Evolutionary conservation across 1,140 invertebrate species (phyloP).

Genomic region (Muscidifurax raptorellus): DNA sequence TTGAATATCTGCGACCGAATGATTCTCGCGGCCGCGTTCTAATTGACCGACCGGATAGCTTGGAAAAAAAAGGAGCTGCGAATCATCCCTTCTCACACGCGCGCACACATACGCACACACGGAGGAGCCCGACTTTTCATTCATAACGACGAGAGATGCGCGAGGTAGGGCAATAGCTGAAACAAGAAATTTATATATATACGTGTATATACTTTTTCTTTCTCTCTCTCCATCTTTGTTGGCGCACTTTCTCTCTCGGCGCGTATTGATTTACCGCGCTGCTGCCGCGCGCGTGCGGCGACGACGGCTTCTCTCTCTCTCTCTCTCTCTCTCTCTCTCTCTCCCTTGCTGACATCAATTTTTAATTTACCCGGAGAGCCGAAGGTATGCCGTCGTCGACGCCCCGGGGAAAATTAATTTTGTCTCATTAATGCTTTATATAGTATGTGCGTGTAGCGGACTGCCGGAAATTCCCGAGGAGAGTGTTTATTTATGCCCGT

Average conservation of each 20-base stretch:
- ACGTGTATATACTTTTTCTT: neutral
- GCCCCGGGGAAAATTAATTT: constrained; percentile 11
- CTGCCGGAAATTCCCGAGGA: neutral
- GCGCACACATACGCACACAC: too few species aligned
- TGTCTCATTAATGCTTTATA: neutral
- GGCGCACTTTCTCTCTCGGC: constrained; percentile 11
- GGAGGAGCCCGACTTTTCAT: neutral
- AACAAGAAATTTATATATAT: neutral
- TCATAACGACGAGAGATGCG: neutral
- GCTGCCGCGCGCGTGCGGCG: neutral
- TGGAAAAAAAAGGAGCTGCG: neutral
- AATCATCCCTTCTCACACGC: neutral
- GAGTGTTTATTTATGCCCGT: neutral
- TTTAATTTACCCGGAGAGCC: constrained; percentile 15
- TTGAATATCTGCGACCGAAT: neutral
- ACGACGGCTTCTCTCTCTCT: neutral
- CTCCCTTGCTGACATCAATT: neutral
- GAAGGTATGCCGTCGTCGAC: too few species aligned
- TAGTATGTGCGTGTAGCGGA: neutral
- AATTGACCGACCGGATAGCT: neutral
- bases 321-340: constrained; percentile 1
- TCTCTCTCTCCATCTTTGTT: neutral
- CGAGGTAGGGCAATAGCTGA: neutral
- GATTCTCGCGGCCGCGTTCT: neutral
- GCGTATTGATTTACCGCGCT: constrained; percentile 29